Conservation (phyloP, 2,113 vertebrate species). For the Calyptommatus sinebrachiatus region DNA sequence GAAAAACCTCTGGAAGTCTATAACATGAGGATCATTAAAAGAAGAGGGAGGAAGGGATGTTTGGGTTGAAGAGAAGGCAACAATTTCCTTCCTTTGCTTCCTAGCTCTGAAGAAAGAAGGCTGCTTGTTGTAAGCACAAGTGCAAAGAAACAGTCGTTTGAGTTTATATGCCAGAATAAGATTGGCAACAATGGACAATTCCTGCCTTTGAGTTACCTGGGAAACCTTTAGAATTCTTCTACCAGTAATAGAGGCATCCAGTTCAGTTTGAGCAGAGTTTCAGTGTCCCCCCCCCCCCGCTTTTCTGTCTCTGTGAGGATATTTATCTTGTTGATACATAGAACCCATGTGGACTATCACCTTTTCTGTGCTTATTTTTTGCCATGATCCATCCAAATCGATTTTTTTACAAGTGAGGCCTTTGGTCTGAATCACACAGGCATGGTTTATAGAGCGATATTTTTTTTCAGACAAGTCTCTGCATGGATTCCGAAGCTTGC, state of each 20-base stretch:
- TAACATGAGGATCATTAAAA: conserved; percentile 3
- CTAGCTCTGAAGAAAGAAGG: neutral
- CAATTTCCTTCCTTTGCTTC: neutral
- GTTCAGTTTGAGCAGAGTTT: neutral
- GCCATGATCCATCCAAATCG: too few species aligned
- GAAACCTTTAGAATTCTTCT: neutral
- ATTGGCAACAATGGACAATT: neutral
- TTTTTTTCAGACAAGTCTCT: too few species aligned
- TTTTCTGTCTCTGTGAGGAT: neutral
- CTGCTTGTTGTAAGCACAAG: neutral
- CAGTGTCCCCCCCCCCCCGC: too few species aligned
- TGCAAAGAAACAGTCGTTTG: neutral
- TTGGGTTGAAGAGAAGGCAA: neutral
- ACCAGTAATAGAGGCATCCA: neutral
- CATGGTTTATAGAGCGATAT: too few species aligned
- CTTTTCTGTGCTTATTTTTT: too few species aligned
- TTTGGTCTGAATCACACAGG: too few species aligned
- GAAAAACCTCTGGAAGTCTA: conserved; percentile 43
- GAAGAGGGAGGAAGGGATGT: neutral
- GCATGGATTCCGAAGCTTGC: too few species aligned
- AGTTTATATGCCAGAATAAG: neutral
- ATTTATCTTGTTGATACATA: neutral
- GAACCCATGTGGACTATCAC: too few species aligned
- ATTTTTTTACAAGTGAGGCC: too few species aligned
- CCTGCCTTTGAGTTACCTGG: neutral